These are phyloP conservation scores for Crypturellus tataupa DNA, from an alignment of 2,797 vertebrate species.

Conservation along the genomic window DNA sequence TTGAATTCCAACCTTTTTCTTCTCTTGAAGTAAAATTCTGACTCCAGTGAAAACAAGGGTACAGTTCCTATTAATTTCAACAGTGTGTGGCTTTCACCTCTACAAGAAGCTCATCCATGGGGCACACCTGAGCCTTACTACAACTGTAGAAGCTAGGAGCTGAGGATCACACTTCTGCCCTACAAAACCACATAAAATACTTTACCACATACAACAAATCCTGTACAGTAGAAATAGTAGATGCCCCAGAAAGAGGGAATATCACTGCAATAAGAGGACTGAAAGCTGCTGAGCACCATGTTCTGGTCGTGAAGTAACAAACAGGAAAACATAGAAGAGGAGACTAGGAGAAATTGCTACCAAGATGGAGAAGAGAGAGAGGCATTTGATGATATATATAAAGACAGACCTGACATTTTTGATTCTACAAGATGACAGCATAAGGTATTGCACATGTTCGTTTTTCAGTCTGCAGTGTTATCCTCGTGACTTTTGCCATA, in stretches of 20 bases:
- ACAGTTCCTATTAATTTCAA: background rate
- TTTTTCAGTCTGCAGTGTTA: conserved; percentile 21
- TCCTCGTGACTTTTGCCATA: conserved; percentile 17
- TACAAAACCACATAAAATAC: background rate
- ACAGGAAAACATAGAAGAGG: background rate
- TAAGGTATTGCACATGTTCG: background rate
- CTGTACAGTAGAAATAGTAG: background rate
- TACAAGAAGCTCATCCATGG: background rate
- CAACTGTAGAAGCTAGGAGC: background rate
- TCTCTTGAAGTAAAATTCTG: background rate
- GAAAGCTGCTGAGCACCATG: background rate
- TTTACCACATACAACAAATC: background rate
- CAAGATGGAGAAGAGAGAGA: background rate
- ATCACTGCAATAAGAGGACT: rapidly evolving
- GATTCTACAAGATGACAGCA: conserved; percentile 26
- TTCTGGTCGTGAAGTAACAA: background rate
- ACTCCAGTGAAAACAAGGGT: background rate
- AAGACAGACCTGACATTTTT: conserved; percentile 38
- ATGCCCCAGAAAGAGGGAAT: background rate
- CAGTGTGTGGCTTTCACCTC: background rate
- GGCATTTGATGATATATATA: background rate
- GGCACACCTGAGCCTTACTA: background rate
- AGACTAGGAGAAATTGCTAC: background rate
- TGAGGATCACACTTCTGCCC: background rate
- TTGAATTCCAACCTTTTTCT: background rate